Evolutionary conservation across 2,113 vertebrate species (phyloP).

Genomic region (Nothocercus julius): DNA sequence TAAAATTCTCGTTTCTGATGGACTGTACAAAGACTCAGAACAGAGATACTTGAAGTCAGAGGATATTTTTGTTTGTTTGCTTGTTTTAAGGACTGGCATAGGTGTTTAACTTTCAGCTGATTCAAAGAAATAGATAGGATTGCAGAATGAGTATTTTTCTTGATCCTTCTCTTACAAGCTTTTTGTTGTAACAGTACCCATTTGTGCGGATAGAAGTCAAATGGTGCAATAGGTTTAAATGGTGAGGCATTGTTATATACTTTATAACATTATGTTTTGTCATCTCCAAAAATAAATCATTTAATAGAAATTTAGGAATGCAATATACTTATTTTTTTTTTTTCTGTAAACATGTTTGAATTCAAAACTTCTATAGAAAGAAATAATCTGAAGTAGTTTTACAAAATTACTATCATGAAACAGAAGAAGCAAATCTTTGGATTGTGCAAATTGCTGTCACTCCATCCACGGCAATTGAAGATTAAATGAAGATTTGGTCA

Average conservation of each 20-base stretch:
- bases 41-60: neutral
- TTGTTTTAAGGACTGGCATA: neutral
- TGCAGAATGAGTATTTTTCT: neutral
- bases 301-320: neutral
- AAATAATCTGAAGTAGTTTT: neutral
- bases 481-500: neutral
- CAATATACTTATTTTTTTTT: neutral
- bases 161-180: neutral
- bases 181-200: neutral
- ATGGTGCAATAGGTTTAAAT: neutral
- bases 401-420: neutral
- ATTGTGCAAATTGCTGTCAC: neutral
- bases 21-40: neutral
- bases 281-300: neutral
- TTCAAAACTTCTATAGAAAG: neutral
- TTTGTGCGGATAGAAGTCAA: neutral
- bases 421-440: conserved; percentile 1
- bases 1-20: neutral
- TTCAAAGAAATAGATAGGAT: neutral
- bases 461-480: neutral
- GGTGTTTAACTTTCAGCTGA: neutral
- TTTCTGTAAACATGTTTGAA: neutral
- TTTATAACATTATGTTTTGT: neutral
- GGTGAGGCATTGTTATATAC: neutral
- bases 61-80: too few species aligned